Percentiles rank a stretch among this genome's conserved stretches.
Conservation (phyloP, 2,113 vertebrate species). For the Ptychochromis oligacanthus region DNA sequence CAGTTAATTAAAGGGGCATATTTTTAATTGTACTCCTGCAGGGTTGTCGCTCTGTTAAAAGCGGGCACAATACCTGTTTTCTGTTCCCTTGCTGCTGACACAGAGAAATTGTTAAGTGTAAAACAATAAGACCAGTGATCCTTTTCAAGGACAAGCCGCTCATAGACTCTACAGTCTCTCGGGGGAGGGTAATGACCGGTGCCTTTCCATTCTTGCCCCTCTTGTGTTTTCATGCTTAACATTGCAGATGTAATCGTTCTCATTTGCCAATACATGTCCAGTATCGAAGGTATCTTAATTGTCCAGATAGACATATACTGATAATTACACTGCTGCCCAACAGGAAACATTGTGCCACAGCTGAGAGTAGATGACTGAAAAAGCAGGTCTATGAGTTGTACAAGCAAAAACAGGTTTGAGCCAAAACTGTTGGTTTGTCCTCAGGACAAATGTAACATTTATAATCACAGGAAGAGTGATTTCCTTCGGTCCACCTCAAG, state of each 20-base stretch:
- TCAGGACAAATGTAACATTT: not conserved
- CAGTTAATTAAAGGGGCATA: not conserved
- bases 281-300: not conserved
- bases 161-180: not conserved
- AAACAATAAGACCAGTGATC: constrained; percentile 28
- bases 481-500: not conserved
- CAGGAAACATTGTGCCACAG: not conserved
- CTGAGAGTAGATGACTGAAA: not conserved
- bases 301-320: not conserved
- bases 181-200: not conserved
- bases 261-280: not conserved
- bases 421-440: not conserved
- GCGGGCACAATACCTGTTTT: not conserved
- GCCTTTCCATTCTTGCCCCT: not conserved
- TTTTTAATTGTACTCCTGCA: not conserved
- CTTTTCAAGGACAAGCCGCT: constrained; percentile 29
- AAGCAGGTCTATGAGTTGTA: not conserved
- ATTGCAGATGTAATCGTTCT: not conserved
- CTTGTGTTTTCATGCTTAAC: not conserved
- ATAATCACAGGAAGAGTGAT: not conserved
- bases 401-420: not conserved
- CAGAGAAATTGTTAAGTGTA: not conserved
- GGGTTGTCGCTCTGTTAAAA: not conserved
- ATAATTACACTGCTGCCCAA: not conserved
- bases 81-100: constrained; percentile 8